A percentile compares a stretch with the other conserved stretches of the same genome.
Conservation (phyloP, 2,797 vertebrate species). For the Myotis myotis region DNA sequence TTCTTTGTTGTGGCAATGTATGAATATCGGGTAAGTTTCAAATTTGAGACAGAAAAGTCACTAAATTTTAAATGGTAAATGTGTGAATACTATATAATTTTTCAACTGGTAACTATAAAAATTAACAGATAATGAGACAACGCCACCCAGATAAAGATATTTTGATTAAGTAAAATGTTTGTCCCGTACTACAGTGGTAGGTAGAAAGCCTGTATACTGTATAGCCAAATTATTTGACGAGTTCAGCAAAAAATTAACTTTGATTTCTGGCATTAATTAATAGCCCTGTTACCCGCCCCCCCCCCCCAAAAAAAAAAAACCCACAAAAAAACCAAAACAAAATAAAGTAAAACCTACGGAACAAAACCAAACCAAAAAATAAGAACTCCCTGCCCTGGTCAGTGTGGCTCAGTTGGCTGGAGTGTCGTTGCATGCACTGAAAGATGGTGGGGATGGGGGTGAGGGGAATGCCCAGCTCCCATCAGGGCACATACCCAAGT, state of each 20-base stretch:
- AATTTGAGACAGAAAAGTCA: slow-evolving; percentile 20
- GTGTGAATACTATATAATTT: slow-evolving; percentile 19
- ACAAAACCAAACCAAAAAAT: slow-evolving; percentile 10
- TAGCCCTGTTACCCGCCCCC: neutral
- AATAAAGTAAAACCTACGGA: neutral
- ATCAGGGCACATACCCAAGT: neutral
- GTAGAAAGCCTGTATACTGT: neutral
- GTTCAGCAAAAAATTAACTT: neutral
- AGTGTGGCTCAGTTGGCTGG: neutral
- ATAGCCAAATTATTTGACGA: slow-evolving; percentile 4
- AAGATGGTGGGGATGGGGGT: neutral
- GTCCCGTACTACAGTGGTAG: neutral
- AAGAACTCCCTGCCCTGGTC: neutral
- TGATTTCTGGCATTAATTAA: slow-evolving; percentile 37
- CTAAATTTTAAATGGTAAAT: neutral
- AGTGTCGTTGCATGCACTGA: neutral
- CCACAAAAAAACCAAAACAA: neutral
- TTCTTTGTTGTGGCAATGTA: neutral
- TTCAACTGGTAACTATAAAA: slow-evolving; percentile 1
- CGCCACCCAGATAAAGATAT: neutral
- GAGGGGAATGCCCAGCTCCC: neutral
- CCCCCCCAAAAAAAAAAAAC: no score
- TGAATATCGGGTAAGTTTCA: neutral
- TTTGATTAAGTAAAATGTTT: slow-evolving; percentile 15
- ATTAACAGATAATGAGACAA: neutral